phyloP scores from a whole-genome alignment of 2,113 vertebrate species.

The Orientallactaga bullata region DNA sequence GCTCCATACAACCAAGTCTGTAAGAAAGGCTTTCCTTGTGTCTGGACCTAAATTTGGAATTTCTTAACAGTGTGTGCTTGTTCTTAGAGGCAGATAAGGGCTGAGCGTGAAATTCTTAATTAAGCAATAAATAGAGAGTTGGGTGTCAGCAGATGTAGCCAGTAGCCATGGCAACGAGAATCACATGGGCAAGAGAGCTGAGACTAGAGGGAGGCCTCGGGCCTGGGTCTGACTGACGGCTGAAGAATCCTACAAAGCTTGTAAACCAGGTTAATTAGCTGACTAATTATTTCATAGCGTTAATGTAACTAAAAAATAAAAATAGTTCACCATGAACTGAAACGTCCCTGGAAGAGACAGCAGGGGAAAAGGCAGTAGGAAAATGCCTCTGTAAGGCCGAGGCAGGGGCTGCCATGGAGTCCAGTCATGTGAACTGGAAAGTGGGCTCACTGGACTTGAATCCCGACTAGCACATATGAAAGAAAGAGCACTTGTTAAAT shows the following conservation, averaged over 20 bases:
- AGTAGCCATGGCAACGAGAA: slow-evolving; percentile 90
- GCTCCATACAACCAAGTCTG: slow-evolving; percentile 85
- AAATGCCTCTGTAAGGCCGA: neutral
- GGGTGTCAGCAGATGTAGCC: slow-evolving; percentile 93
- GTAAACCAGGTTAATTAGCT: slow-evolving; percentile 91
- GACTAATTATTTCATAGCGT: slow-evolving; percentile 90
- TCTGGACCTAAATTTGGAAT: slow-evolving; percentile 90
- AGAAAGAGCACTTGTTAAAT: neutral
- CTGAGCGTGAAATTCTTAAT: slow-evolving; percentile 94
- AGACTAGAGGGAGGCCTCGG: slow-evolving; percentile 80
- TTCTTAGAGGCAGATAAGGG: slow-evolving; percentile 91
- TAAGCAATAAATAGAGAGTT: slow-evolving; percentile 93
- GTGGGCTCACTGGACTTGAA: neutral
- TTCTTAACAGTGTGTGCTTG: slow-evolving; percentile 92
- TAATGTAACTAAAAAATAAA: slow-evolving; percentile 89
- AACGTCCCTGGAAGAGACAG: slow-evolving; percentile 51
- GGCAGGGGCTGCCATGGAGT: neutral
- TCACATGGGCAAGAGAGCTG: slow-evolving; percentile 86
- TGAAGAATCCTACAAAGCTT: slow-evolving; percentile 92
- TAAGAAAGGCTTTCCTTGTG: slow-evolving; percentile 91
- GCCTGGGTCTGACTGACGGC: slow-evolving; percentile 89
- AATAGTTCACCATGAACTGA: slow-evolving; percentile 79
- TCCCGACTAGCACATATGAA: neutral
- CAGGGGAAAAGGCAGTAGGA: slow-evolving; percentile 19
- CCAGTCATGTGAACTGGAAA: neutral